Conservation (phyloP, 1,140 invertebrate species). For the Glossosoma conforme region DNA sequence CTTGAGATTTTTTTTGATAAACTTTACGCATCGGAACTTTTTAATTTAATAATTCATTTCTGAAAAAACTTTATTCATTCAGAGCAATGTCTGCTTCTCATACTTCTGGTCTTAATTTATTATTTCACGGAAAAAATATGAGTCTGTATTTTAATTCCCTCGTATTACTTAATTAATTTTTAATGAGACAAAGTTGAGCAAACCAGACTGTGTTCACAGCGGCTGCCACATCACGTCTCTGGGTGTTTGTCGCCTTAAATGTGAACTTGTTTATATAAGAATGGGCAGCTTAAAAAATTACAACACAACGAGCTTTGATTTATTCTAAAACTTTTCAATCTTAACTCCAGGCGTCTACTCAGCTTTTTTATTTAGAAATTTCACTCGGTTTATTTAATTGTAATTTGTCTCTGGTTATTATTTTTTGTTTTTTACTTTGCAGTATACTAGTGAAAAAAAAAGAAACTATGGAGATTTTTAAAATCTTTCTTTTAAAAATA, state of each 20-base stretch:
- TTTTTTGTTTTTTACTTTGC: no score
- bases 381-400: no score
- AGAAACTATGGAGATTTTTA: no score
- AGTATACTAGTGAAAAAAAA: no score
- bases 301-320: constrained; percentile 21
- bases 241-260: constrained; percentile 19
- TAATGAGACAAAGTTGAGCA: constrained; percentile 32
- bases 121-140: constrained; percentile 26
- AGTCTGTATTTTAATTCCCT: constrained; percentile 29
- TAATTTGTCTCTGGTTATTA: no score
- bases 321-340: constrained; percentile 21
- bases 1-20: no score
- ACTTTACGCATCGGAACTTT: constrained; percentile 12
- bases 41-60: constrained; percentile 27
- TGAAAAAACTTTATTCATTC: constrained; percentile 29
- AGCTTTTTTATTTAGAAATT: no score
- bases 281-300: constrained; percentile 7
- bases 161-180: constrained; percentile 33
- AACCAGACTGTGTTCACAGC: constrained; percentile 26
- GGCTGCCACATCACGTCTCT: constrained; percentile 5
- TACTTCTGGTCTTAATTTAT: constrained; percentile 25
- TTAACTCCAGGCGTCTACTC: no score
- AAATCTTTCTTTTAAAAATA: no score
- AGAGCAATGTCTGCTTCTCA: constrained; percentile 21
- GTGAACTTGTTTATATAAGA: constrained; percentile 11